A percentile compares a stretch with the other conserved stretches of the same genome.
Conservation (phyloP, 2,888 invertebrate genomes). For the Eueremaeus valkanovi region DNA sequence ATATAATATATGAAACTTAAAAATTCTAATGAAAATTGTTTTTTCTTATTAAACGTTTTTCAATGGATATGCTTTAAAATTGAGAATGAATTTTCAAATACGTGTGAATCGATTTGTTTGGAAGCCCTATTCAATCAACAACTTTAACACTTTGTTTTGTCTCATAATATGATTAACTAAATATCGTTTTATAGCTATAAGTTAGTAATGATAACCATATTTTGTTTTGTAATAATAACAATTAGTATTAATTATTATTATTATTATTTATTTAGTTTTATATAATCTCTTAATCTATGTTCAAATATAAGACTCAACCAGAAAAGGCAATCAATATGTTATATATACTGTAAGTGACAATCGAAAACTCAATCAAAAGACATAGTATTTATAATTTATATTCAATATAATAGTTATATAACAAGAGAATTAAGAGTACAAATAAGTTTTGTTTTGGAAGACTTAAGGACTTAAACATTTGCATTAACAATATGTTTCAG, state of each 20-base stretch:
- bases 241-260: not conserved
- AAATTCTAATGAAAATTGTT: constrained; percentile 12
- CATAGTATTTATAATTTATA: not conserved
- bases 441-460: constrained; percentile 25
- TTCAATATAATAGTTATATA: not conserved
- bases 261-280: not conserved
- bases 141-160: constrained; percentile 32
- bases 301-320: constrained; percentile 16
- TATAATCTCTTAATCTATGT: constrained; percentile 11
- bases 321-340: constrained; percentile 17
- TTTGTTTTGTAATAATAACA: not conserved
- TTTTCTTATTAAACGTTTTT: not conserved
- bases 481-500: constrained; percentile 16
- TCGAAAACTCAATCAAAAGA: constrained; percentile 12
- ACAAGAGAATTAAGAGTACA: not conserved
- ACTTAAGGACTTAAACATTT: constrained; percentile 8
- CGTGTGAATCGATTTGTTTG: not conserved
- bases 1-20: constrained; percentile 20
- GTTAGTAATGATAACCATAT: not conserved
- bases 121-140: constrained; percentile 33
- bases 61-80: not conserved
- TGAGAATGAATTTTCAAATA: not conserved
- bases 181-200: not conserved
- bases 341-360: not conserved
- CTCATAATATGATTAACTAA: not conserved